Base-by-base conservation (phyloP, 2,888 invertebrate genomes). In the Brenthis daphne region DNA sequence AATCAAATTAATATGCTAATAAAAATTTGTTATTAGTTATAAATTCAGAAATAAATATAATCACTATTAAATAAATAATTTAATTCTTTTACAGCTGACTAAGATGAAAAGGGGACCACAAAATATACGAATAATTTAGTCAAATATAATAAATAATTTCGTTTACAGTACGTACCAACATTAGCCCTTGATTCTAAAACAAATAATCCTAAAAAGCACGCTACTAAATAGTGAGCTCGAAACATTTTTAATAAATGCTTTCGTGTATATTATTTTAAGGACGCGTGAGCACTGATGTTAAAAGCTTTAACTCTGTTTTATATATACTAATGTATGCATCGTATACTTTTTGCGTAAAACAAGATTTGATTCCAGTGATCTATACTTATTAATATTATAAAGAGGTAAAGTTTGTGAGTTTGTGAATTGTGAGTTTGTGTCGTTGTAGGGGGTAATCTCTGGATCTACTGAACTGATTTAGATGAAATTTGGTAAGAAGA, bases 201-300 rank as follows among this genome's bases (percentile, higher is more conserved):
- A n/a, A 61, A 61, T 24, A 14, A 61, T 20, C 67, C 47, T 13
- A 67, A 24, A 4, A 67, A 43, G n/a, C 56, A 63, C 33, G 50
- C n/a, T n/a, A 60, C 6, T 3, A 67, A 24, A n/a, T 24, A 67
- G 24, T 24, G 16, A 3, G 33, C 50, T 55, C 60, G 43, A 61
- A 63, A 50, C 67, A 67, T 67, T 48, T 65, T 55, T 20, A 54
- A 63, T 64, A n/a, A 51, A 3, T 43, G 12, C 8, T 48, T 56
- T 55, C 50, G 61, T 56, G 55, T 37, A 14, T 48, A 55, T 55
- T 48, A 48, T 16, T 60, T 55, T 20, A 61, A 56, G 24, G 50
- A 51, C 56, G 33, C 43, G n/a, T 47, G 8, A 67, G 61, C 37
- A 67, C 55, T 61, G 61, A 2, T 67, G 24, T 43, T 6, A 16